Percentiles rank a stretch among this genome's conserved stretches.
phyloP scores from a whole-genome alignment of 1,140 invertebrate genomes.

The Drosophila nigrodunni region DNA sequence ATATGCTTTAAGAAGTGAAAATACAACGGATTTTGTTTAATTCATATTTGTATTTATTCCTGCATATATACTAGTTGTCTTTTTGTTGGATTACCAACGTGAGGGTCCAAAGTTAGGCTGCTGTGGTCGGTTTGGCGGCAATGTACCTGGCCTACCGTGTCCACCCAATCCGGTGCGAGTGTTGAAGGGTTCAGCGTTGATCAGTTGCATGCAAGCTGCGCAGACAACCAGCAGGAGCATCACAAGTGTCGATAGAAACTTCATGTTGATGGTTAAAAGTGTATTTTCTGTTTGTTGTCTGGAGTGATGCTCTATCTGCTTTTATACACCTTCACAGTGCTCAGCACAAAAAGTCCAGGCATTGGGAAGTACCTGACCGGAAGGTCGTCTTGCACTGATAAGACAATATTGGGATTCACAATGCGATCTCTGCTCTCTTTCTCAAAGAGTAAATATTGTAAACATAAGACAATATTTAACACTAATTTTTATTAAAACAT shows the following conservation, averaged over 20 bases:
- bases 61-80: neutral
- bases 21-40: conserved; percentile 52
- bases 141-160: conserved; percentile 22
- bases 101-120: conserved; percentile 83
- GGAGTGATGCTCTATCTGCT: neutral
- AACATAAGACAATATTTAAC: neutral
- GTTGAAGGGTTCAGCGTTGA: conserved; percentile 10
- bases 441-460: neutral
- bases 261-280: conserved; percentile 39
- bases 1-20: conserved; percentile 35
- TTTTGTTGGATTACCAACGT: neutral
- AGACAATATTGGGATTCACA: conserved; percentile 34
- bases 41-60: conserved; percentile 3
- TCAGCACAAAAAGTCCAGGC: conserved; percentile 4
- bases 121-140: conserved; percentile 39
- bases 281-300: neutral
- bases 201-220: conserved; percentile 17
- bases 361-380: conserved; percentile 36
- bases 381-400: neutral
- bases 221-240: conserved; percentile 42
- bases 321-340: conserved; percentile 22
- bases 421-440: neutral
- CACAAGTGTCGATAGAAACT: conserved; percentile 41
- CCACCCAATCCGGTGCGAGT: conserved; percentile 5
- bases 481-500: conserved; percentile 16